Conservation (phyloP, 2,113 vertebrate genomes). For the Delphinapterus leucas region DNA sequence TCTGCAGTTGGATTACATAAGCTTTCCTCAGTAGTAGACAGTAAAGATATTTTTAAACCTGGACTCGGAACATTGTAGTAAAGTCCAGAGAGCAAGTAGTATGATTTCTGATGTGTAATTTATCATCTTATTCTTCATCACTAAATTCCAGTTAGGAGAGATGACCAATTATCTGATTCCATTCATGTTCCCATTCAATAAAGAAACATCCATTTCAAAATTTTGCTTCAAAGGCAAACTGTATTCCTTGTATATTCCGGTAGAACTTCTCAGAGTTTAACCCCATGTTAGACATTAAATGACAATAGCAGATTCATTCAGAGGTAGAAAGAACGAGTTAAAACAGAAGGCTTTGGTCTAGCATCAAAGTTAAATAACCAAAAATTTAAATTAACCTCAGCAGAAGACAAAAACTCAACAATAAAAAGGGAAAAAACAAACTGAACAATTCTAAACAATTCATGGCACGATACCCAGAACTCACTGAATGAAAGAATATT, state of each 20-base stretch:
- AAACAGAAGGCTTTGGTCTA: not conserved
- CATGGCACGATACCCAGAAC: accelerated
- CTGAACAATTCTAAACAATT: not conserved
- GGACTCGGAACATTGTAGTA: not conserved
- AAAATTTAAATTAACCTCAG: not conserved
- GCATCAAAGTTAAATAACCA: not conserved
- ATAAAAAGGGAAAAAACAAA: not conserved
- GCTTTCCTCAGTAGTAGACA: not conserved
- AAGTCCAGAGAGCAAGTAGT: not conserved
- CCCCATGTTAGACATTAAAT: not conserved
- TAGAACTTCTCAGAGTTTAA: not conserved
- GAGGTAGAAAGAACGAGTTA: not conserved
- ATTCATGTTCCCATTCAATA: not conserved
- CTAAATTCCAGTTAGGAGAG: not conserved
- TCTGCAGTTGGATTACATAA: not conserved
- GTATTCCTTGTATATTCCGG: not conserved
- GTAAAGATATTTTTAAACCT: not conserved
- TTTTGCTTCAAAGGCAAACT: not conserved
- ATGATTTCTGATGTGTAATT: not conserved
- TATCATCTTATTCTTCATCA: not conserved
- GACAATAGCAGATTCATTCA: not conserved
- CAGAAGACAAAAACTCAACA: not conserved
- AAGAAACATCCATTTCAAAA: not conserved
- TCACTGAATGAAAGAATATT: not conserved
- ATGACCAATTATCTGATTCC: not conserved